Conservation (phyloP, 2,113 vertebrate genomes). For the Psammodynastes pulverulentus region DNA sequence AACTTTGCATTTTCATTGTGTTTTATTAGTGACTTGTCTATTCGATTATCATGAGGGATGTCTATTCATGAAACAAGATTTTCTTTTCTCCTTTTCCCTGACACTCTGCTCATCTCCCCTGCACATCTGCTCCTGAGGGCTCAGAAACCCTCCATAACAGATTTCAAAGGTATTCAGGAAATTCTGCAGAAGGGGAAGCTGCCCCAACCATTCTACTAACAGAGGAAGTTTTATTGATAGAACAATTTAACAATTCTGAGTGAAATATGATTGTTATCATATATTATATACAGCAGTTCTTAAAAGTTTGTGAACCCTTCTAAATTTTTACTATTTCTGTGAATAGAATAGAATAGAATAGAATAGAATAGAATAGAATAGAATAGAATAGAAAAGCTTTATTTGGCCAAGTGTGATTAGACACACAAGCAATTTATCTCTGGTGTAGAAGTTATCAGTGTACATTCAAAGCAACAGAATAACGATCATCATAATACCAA, state of each 20-base stretch:
- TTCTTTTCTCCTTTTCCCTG: not conserved
- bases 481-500: not conserved
- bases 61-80: not conserved
- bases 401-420: not conserved
- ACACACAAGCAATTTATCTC: not conserved
- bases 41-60: not conserved
- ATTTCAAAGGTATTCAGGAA: not conserved
- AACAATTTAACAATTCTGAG: not conserved
- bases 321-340: not conserved
- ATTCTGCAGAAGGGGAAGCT: not conserved
- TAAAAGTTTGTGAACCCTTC: not conserved
- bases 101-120: not conserved
- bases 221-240: not conserved
- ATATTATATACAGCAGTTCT: not conserved
- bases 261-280: not conserved
- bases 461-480: not conserved
- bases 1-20: conserved; percentile 26
- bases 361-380: too few species aligned
- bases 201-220: not conserved
- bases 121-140: not conserved
- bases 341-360: not conserved
- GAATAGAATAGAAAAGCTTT: too few species aligned
- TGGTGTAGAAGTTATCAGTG: not conserved
- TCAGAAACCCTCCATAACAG: not conserved
- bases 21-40: conserved; percentile 17